Conservation (phyloP, 2,113 vertebrate genomes). For the Ceratotherium simum region DNA sequence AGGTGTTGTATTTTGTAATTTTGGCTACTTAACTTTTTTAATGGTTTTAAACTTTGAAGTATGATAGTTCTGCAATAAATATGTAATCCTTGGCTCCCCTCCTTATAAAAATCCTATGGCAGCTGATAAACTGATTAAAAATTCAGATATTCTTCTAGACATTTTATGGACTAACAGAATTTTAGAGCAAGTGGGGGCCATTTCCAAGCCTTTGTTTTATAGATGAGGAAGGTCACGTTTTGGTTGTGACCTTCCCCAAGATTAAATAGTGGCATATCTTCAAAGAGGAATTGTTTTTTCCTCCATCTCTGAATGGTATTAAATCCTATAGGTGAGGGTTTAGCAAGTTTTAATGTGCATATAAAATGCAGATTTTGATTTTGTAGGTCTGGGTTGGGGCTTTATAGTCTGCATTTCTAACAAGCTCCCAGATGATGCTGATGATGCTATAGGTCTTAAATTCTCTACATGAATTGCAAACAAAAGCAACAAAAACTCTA, state of each 20-base stretch:
- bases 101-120: background rate
- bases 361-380: constrained; percentile 46
- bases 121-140: background rate
- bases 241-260: background rate
- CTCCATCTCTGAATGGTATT: background rate
- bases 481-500: background rate
- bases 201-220: constrained; percentile 22
- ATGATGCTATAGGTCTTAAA: background rate
- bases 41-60: constrained; percentile 43
- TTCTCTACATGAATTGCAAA: background rate
- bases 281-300: constrained; percentile 5
- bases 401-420: background rate
- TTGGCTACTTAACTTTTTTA: constrained; percentile 38
- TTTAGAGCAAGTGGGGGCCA: background rate
- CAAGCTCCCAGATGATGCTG: background rate
- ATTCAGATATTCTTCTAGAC: background rate
- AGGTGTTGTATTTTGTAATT: background rate
- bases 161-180: background rate
- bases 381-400: background rate
- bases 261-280: background rate
- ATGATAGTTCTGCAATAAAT: background rate
- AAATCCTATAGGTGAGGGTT: background rate
- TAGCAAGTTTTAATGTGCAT: background rate
- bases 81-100: background rate
- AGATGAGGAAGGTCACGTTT: background rate